Evolutionary conservation across 2,888 invertebrate genomes (phyloP).

Genomic region (Cheilosia vulpina): DNA sequence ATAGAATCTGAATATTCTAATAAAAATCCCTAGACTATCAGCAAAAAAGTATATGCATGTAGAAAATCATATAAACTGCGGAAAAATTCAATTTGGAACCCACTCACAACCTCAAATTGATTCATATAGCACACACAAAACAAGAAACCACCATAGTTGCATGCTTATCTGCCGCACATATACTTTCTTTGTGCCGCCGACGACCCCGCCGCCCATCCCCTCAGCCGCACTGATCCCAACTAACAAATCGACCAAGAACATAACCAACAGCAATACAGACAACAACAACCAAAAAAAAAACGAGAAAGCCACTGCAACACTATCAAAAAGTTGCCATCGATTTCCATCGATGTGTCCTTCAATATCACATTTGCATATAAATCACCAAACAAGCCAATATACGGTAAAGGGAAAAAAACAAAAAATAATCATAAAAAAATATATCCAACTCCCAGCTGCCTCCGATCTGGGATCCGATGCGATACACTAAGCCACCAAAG

Average conservation of each 20-base stretch:
- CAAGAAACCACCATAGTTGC: constrained; percentile 52
- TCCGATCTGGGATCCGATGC: constrained; percentile 30
- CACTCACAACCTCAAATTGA: constrained; percentile 73
- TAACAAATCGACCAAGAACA: constrained; percentile 67
- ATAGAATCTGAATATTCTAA: constrained; percentile 65
- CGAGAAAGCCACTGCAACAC: constrained; percentile 69
- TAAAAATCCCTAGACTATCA: constrained; percentile 67
- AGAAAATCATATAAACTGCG: constrained; percentile 70
- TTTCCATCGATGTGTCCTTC: constrained; percentile 75
- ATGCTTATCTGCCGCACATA: constrained; percentile 58
- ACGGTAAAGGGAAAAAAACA: constrained; percentile 13
- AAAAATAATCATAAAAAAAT: constrained; percentile 66
- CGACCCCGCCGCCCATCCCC: not conserved
- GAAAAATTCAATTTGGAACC: constrained; percentile 75
- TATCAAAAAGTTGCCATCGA: constrained; percentile 75
- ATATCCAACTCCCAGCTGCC: constrained; percentile 48
- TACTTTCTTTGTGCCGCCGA: constrained; percentile 10
- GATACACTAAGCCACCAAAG: constrained; percentile 39
- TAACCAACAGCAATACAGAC: constrained; percentile 36
- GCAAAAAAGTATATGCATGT: not conserved
- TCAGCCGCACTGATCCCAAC: constrained; percentile 51
- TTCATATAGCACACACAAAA: constrained; percentile 72
- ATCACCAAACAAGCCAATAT: constrained; percentile 75
- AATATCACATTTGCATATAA: constrained; percentile 74
- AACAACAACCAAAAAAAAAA: constrained; percentile 11